Base-by-base conservation (phyloP, 2,797 vertebrate genomes). In the Chiroxiphia lanceolata region DNA sequence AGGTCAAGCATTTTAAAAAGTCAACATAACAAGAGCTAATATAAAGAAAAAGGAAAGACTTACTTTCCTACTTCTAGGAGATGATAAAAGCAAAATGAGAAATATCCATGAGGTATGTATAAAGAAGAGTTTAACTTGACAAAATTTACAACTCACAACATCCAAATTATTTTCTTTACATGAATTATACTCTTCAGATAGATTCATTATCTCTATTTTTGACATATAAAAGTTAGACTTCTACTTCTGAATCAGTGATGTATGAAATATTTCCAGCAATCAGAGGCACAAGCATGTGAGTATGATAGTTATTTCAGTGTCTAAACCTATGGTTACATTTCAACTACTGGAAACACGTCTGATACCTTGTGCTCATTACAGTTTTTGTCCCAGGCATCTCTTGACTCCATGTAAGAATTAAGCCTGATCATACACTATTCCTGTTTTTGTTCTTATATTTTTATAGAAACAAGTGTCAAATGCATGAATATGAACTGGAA, bases 1-100 rank as follows among this genome's bases (percentile, higher is more conserved):
- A 90, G 34, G 25, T 80, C 56, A 80, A 74, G 4, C 22, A 53
- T 81, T 95, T 83, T 20, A 50, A 93, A 89, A 94, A 61, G 33
- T 81, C 45, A 71, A 33, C 18, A 48, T 59, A 94, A 42, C 19
- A 81, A 74, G 21, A 89, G 1, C 10, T 70, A 85, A 71, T 53
- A 48, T 8, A 47, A 79, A 20, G 25, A 38, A 87, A 87, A 78
- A 59, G 2, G 7, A 57, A 82, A 36, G 17, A 40, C 4, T 15
- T 74, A 20, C 16, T 8, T 75, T 88, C 44, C 19, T 77, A 10
- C 13, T 57, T 83, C 38, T 68, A 56, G 50, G 29, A 61, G 9
- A 36, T 0, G 0, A 40, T n/a, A 76, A 78, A 63, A 81, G 2
- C 22, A 77, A 74, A 77, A 8, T 2, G 9, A 94, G 18, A 78